Percentiles rank a stretch among this genome's conserved stretches.
phyloP scores from a whole-genome alignment of 2,113 vertebrate genomes.

The Phylloscopus whistleri region DNA sequence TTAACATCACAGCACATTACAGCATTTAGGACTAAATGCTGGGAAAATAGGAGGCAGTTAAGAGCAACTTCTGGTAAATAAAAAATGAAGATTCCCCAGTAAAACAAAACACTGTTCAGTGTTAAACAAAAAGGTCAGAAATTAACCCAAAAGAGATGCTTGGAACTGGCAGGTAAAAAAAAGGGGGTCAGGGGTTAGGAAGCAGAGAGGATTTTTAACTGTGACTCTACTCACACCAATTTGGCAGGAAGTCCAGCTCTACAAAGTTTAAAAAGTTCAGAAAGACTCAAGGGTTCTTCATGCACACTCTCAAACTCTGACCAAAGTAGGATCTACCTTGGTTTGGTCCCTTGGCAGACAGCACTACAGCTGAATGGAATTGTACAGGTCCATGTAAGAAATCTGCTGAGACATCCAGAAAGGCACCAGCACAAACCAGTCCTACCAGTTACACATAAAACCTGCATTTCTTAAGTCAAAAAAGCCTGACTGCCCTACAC shows the following conservation, averaged over 20 bases:
- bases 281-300: neutral
- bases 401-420: neutral
- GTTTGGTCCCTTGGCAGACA: neutral
- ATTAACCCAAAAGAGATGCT: neutral
- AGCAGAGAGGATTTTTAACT: neutral
- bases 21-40: neutral
- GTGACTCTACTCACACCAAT: neutral
- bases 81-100: neutral
- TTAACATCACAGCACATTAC: neutral
- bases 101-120: neutral
- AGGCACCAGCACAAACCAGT: neutral
- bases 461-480: neutral
- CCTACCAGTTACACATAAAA: neutral
- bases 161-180: neutral
- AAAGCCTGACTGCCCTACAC: neutral
- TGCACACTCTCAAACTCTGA: neutral
- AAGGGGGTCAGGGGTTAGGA: fast-evolving
- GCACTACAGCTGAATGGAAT: neutral
- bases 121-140: neutral
- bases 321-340: neutral
- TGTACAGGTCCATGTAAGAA: neutral
- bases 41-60: neutral
- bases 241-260: neutral
- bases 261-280: neutral
- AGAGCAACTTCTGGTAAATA: neutral